phyloP scores from a whole-genome alignment of 2,888 invertebrate genomes.

The Lissocephala sabroskyi region DNA sequence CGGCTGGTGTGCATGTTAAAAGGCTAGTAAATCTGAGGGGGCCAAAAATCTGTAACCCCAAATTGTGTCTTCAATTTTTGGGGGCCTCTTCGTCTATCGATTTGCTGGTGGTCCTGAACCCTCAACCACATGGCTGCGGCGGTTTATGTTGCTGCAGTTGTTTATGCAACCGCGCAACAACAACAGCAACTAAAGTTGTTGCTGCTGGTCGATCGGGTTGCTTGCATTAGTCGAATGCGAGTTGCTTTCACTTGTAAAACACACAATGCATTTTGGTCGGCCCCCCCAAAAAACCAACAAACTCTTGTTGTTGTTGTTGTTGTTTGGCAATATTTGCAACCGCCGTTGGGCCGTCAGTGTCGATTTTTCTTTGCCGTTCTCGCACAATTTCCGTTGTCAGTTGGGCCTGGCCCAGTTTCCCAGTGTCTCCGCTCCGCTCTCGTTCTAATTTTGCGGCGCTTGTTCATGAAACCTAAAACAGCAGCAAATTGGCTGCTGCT shows the following conservation, averaged over 20 bases:
- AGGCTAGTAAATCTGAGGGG: no score
- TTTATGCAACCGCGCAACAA: constrained; percentile 23
- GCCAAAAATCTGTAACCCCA: no score
- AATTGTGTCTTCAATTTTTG: no score
- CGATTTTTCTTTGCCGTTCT: constrained; percentile 4
- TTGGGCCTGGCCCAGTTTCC: constrained; percentile 1
- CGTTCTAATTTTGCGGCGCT: constrained; percentile 50
- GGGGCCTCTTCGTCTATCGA: no score
- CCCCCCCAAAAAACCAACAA: no score
- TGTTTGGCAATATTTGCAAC: constrained; percentile 26
- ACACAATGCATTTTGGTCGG: constrained; percentile 12
- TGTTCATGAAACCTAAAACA: constrained; percentile 36
- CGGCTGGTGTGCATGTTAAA: no score
- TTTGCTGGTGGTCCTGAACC: no score
- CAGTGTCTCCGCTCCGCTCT: constrained; percentile 23
- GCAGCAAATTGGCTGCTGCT: constrained; percentile 32
- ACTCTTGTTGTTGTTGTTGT: constrained; percentile 13
- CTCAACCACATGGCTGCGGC: no score
- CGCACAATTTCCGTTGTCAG: constrained; percentile 44
- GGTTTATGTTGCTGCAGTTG: constrained; percentile 12
- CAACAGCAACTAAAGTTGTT: constrained; percentile 13
- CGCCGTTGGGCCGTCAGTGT: constrained; percentile 15
- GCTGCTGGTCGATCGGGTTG: no score
- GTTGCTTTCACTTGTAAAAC: constrained; percentile 27
- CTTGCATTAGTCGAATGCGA: constrained; percentile 10